Evolutionary conservation across 2,113 vertebrate species (phyloP), one percentile per base, ranked within the genome.

Genomic region (Kryptolebias marmoratus): DNA sequence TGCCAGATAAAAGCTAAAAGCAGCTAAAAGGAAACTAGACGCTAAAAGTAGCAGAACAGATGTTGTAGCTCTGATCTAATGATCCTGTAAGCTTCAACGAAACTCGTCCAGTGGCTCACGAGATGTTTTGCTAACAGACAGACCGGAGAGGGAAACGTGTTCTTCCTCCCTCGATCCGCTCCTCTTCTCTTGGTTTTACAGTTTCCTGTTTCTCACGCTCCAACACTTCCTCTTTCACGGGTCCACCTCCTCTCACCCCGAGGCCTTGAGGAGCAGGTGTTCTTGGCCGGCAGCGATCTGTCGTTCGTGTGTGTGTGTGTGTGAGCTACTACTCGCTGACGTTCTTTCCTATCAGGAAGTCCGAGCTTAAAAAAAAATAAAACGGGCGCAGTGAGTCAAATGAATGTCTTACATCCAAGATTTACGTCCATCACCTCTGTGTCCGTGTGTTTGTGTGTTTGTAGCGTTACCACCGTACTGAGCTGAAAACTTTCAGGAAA

Each of bases 191-290:
- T 81, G 32, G 45, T 52, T 22, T 74, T 68, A 67, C 56, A 22
- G 27, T 32, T 3, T 1, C 6, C 48, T 61, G 56, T 52, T 68
- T 75, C 78, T 62, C 65, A 81, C 30, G 42, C 62, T 42, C 71
- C 22, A 36, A 56, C 69, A 54, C 68, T 73, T 36, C 68, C 50
- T 18, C 16, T 15, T 18, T 50, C 15, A 5, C 47, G 30, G 39
- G 68, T 28, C 18, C 74, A 59, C 60, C 49, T 60, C 57, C 49
- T 55, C 3, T 77, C 45, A 28, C 47, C 79, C 62, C 0, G 36
- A 81, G 64, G 83, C 64, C 48, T 66, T 31, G 52, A 47, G 71
- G 78, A 88, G 66, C 77, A 75, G 84, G 82, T 89, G 85, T 65
- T 71, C 48, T 6, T 30, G 61, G 54, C 64, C 54, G 7, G 12